Evolutionary conservation across 2,797 vertebrate species (phyloP).

Genomic region (Sebastes nivosus): DNA sequence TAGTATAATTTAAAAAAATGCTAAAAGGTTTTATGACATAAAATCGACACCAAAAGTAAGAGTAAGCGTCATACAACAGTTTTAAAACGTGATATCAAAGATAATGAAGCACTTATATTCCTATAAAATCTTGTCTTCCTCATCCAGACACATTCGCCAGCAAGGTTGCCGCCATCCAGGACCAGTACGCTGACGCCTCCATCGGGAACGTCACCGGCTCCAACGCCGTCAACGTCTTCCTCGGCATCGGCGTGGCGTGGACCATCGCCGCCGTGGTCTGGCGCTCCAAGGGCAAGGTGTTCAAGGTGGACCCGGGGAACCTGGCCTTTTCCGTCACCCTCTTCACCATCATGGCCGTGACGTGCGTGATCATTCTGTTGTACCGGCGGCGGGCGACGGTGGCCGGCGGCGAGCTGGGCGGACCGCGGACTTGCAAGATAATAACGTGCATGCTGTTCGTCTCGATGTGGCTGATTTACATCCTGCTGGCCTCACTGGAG

Average conservation of each 20-base stretch:
- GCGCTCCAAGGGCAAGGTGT: slow-evolving; percentile 79
- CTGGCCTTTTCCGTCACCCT: slow-evolving; percentile 90
- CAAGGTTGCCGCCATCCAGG: slow-evolving; percentile 90
- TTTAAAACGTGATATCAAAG: background rate
- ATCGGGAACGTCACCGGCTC: slow-evolving; percentile 91
- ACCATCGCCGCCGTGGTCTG: slow-evolving; percentile 87
- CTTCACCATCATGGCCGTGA: slow-evolving; percentile 84
- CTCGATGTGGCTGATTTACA: slow-evolving; percentile 86
- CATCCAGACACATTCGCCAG: slow-evolving; percentile 88
- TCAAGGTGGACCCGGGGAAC: slow-evolving; percentile 84
- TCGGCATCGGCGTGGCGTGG: slow-evolving; percentile 90
- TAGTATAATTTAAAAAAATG: background rate
- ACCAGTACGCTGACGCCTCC: slow-evolving; percentile 89
- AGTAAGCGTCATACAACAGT: background rate
- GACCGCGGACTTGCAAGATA: slow-evolving; percentile 84
- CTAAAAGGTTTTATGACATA: background rate
- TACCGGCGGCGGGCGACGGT: slow-evolving; percentile 83
- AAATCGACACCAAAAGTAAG: background rate
- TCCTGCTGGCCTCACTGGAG: slow-evolving; percentile 86
- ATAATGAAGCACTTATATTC: background rate
- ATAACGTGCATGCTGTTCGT: slow-evolving; percentile 81
- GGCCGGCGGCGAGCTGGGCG: slow-evolving; percentile 86
- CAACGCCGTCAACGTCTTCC: slow-evolving; percentile 89
- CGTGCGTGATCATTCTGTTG: slow-evolving; percentile 78
- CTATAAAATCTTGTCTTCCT: background rate